phyloP scores from a whole-genome alignment of 1,140 invertebrate genomes.

The Caenorhabditis remanei region DNA sequence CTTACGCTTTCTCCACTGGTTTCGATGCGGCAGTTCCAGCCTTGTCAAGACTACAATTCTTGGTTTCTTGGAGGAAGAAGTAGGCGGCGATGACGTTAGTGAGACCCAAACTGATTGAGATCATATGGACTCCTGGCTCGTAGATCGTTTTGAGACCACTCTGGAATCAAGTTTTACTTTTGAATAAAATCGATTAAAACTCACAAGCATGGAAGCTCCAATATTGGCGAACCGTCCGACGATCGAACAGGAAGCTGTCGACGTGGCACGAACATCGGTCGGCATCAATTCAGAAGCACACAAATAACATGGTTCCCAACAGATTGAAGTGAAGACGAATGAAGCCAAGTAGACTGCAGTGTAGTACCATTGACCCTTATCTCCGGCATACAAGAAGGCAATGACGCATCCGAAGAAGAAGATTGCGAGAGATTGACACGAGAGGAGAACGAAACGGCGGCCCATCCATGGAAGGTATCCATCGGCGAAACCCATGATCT shows the following conservation, averaged over 20 bases:
- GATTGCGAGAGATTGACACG: constrained; percentile 57
- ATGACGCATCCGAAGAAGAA: constrained; percentile 63
- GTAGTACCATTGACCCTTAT: constrained; percentile 61
- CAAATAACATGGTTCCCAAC: constrained; percentile 62
- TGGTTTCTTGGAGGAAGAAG: constrained; percentile 63
- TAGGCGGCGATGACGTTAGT: constrained; percentile 55
- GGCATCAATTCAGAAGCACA: constrained; percentile 62
- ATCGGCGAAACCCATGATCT: constrained; percentile 59
- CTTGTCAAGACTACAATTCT: constrained; percentile 62
- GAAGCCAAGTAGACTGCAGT: constrained; percentile 57
- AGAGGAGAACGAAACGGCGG: constrained; percentile 60
- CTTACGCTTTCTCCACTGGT: constrained; percentile 21
- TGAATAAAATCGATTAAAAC: neutral
- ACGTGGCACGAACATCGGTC: constrained; percentile 60
- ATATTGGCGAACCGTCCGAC: constrained; percentile 60
- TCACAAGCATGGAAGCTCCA: constrained; percentile 61
- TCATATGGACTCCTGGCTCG: constrained; percentile 63
- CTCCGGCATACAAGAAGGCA: constrained; percentile 50
- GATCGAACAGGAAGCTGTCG: constrained; percentile 57
- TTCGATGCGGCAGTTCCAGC: constrained; percentile 46
- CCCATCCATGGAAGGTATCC: constrained; percentile 62
- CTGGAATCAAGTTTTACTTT: neutral
- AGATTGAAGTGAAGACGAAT: constrained; percentile 59
- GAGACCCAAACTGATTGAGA: constrained; percentile 59
- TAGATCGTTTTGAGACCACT: constrained; percentile 55